Base-by-base conservation (phyloP, 2,888 invertebrate species). In the Didymodactylos carnosus region DNA sequence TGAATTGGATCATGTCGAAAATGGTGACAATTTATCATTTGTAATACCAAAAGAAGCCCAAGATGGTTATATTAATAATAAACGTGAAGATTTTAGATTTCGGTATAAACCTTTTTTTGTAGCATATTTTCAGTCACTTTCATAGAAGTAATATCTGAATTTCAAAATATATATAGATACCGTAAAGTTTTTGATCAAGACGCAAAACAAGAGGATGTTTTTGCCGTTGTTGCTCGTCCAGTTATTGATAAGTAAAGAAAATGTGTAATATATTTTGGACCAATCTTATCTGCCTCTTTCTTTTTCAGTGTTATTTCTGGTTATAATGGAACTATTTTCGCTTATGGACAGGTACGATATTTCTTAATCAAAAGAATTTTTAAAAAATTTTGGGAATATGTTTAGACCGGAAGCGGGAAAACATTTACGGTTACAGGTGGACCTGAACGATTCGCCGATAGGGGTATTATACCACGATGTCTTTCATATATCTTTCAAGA, bases 271-370 rank as follows among this genome's bases (percentile, higher is more conserved):
- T 27, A 39, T 39, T 35, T 16, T 19, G 3, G 29, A 27, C 41
- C 16, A 41, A 49, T 23, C 71, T 72, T 53, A 43, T 76, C 53
- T n/a, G n/a, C n/a, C n/a, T n/a, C n/a, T n/a, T n/a, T n/a, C n/a
- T n/a, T n/a, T 79, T 81, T 76, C 78, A 83, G 83, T 80, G 83
- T 82, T 16, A 76, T 84, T 40, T 76, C 79, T 75, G 83, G 83
- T 25, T 84, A 83, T 77, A 83, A 83, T 81, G 83, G 83, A 39
- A 83, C 83, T 13, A 81, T 83, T 73, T 83, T 83, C 80, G 83
- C 83, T 13, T 83, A 83, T 80, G 83, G 83, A 35, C 83, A 83
- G 81, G 82, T 82, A 78, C 76, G 76, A 53, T 16, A 43, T 16
- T 41, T 8, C 43, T 49, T 51, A 71, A 27, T 8, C 3, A 27